phyloP scores from a whole-genome alignment of 2,888 invertebrate genomes.

The Harmothoe impar region DNA sequence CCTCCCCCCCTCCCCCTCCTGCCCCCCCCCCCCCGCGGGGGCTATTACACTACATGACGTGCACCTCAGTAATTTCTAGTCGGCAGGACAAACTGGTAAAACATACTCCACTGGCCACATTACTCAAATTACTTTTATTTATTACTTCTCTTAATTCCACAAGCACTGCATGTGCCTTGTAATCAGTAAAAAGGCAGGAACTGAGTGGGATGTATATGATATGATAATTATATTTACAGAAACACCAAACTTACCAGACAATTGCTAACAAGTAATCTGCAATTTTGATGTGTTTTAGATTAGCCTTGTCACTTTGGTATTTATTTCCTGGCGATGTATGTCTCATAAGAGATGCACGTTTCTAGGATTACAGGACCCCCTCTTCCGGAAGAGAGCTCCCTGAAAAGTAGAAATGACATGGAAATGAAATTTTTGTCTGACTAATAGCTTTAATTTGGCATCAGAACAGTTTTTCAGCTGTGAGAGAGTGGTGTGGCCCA shows the following conservation, averaged over 20 bases:
- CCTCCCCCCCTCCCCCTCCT: background rate
- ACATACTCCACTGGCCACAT: background rate
- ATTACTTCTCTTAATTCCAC: background rate
- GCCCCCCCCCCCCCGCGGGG: background rate
- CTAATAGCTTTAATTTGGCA: conserved; percentile 55
- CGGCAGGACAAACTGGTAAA: background rate
- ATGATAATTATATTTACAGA: too few species aligned
- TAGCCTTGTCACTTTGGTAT: too few species aligned
- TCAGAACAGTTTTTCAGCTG: conserved; percentile 24
- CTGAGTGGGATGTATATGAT: too few species aligned
- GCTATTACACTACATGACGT: conserved; percentile 27
- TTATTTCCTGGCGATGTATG: too few species aligned
- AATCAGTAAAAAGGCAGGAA: background rate
- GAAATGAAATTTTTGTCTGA: conserved; percentile 36
- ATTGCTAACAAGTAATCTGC: too few species aligned
- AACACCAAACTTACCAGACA: too few species aligned
- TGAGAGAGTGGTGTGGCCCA: conserved; percentile 37
- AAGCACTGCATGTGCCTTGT: background rate
- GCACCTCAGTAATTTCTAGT: background rate
- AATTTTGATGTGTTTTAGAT: too few species aligned
- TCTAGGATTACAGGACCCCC: background rate
- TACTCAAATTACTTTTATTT: conserved; percentile 1
- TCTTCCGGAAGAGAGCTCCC: background rate
- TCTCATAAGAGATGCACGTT: too few species aligned
- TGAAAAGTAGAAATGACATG: conserved; percentile 14